Evolutionary conservation across 2,113 vertebrate genomes (phyloP), one percentile per base, ranked within the genome.

Genomic region (Andinoacara biseriatus): DNA sequence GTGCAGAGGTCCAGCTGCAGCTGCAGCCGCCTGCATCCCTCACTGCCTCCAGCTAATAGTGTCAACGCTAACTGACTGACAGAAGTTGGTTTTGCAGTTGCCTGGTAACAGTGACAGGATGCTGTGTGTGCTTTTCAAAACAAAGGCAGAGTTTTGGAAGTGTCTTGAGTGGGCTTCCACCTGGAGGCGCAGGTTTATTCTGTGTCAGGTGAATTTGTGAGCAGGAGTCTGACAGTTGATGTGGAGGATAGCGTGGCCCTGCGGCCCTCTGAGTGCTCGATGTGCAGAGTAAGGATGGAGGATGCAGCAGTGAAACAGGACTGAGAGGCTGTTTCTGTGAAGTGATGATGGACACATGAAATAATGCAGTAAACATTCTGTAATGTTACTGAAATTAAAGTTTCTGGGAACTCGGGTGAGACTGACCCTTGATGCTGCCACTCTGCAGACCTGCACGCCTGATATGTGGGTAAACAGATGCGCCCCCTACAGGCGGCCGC

Each of bases 401-500:
- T 1, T 33, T 40, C 43, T 7, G 29, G 7, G 20, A 67, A 76
- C 57, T 81, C 59, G 33, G 33, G 7, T 54, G 22, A 40, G 11
- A 10, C 14, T 74, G 87, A 83, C 82, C 78, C 81, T 38, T 58
- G 85, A 58, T 58, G 79, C 49, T 62, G 56, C 43, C 52, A 10
- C 77, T 76, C 22, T 65, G 40, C 46, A 31, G 26, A 46, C 15
- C 84, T 58, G 58, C 80, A 54, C 76, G 76, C 54, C 61, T 85
- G 78, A 87, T 35, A 56, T 49, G 29, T 77, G 86, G 80, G 83
- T 89, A 82, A 89, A 89, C 85, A 89, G 86, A 88, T 33, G 90
- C 91, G 93, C 93, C 92, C 93, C 80, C 87, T 89, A 74, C 87
- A 81, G 93, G 94, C 93, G 90, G 92, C 90, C 90, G 58, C 60